These are phyloP conservation scores for Zootoca vivipara DNA, from an alignment of 2,113 vertebrate genomes.

Conservation along the genomic window DNA sequence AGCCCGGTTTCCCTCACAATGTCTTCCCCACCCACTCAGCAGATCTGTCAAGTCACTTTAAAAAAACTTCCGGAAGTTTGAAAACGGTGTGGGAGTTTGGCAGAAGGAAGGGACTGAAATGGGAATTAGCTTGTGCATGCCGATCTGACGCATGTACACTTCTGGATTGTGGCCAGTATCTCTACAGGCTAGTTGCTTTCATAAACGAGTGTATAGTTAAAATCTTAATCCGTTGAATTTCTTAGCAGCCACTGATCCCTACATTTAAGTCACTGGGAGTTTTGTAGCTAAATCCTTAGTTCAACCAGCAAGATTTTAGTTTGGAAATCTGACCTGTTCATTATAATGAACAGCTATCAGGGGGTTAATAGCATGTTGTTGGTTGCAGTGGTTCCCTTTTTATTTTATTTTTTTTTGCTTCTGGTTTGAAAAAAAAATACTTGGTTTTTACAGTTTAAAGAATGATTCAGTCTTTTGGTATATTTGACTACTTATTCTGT, in stretches of 20 bases:
- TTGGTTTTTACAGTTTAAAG: not conserved
- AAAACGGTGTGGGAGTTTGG: not conserved
- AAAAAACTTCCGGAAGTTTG: not conserved
- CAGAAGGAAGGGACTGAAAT: not conserved
- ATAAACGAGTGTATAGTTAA: conserved; percentile 22
- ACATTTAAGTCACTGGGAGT: conserved; percentile 25
- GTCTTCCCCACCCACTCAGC: not conserved
- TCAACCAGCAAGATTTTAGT: conserved; percentile 23
- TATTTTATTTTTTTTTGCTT: conserved; percentile 14
- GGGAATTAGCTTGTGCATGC: not conserved
- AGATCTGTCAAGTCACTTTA: not conserved
- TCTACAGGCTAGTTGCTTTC: conserved; percentile 23
- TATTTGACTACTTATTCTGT: conserved; percentile 28
- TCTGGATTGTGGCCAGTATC: conserved; percentile 27
- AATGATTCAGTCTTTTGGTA: conserved; percentile 12
- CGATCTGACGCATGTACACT: not conserved
- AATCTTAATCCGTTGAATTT: conserved; percentile 38
- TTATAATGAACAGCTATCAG: conserved; percentile 27
- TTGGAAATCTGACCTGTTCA: conserved; percentile 23
- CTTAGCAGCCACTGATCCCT: conserved; percentile 16
- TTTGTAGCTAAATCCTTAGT: conserved; percentile 29
- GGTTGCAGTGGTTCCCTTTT: not conserved
- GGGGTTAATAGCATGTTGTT: conserved; percentile 23
- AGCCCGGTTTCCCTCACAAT: too few species aligned
- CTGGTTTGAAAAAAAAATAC: not conserved